Percentiles rank a stretch among this genome's conserved stretches.
These are phyloP conservation scores for Pseudois nayaur DNA, from an alignment of 2,113 vertebrate species.

Conservation along the genomic window DNA sequence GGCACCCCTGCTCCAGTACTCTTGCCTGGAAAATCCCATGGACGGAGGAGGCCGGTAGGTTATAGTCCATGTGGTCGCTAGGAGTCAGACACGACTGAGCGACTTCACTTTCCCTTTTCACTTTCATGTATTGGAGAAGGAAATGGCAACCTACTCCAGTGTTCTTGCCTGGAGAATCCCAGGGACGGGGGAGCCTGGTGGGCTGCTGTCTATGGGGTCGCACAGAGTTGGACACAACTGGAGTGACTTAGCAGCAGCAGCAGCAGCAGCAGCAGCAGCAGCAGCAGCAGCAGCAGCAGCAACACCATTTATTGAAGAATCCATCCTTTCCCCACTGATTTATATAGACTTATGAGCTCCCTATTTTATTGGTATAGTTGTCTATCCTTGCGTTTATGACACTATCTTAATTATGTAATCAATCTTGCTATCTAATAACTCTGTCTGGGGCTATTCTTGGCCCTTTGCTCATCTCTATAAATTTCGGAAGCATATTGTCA, in stretches of 20 bases:
- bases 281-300: no score
- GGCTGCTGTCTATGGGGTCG: background rate
- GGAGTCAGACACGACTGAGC: accelerated
- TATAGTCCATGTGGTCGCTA: background rate
- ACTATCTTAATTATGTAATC: background rate
- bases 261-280: no score
- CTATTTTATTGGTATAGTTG: background rate
- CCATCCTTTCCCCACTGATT: background rate
- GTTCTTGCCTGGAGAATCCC: background rate
- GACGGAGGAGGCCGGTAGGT: accelerated
- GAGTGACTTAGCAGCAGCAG: background rate
- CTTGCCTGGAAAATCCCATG: background rate
- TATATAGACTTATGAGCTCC: background rate
- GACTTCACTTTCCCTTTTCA: background rate
- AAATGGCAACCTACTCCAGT: background rate
- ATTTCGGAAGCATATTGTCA: background rate
- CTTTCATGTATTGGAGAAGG: background rate
- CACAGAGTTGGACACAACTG: accelerated
- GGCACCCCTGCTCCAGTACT: background rate
- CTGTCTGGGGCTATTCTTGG: background rate
- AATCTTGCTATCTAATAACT: background rate
- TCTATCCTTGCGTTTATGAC: background rate
- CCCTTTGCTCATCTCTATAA: background rate
- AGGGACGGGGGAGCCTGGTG: background rate
- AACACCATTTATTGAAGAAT: background rate